A percentile compares a stretch with the other conserved stretches of the same genome.
Conservation (phyloP, 2,888 invertebrate genomes). For the Eucriotettix oculatus region DNA sequence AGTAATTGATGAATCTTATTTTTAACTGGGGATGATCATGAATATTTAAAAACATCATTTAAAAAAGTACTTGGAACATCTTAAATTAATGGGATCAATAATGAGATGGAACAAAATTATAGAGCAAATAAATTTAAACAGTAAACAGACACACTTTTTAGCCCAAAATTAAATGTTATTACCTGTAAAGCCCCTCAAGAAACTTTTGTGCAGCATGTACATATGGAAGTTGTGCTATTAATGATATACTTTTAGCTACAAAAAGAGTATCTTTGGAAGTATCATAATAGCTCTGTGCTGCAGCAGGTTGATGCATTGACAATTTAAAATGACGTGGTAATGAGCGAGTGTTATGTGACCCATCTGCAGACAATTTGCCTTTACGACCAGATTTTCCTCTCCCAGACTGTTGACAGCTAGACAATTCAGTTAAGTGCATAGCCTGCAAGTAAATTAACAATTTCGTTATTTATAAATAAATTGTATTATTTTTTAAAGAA, state of each 20-base stretch:
- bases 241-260: slow-evolving; percentile 88
- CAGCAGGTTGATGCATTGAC: slow-evolving; percentile 53
- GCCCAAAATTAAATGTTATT: slow-evolving; percentile 19
- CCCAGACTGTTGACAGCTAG: slow-evolving; percentile 47
- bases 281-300: slow-evolving; percentile 79
- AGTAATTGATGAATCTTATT: too few species aligned
- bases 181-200: slow-evolving; percentile 75
- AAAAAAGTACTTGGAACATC: too few species aligned
- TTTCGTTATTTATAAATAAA: not conserved
- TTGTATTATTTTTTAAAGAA: not conserved
- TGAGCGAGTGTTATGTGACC: slow-evolving; percentile 55
- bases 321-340: slow-evolving; percentile 81
- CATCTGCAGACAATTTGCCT: slow-evolving; percentile 26
- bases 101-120: too few species aligned
- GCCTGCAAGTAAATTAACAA: slow-evolving; percentile 34
- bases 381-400: slow-evolving; percentile 3
- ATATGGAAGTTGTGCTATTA: slow-evolving; percentile 83
- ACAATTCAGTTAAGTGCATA: slow-evolving; percentile 79
- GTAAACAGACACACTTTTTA: not conserved
- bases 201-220: slow-evolving; percentile 73
- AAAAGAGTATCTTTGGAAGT: slow-evolving; percentile 84
- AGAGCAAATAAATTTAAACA: not conserved
- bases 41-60: too few species aligned
- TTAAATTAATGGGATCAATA: too few species aligned
- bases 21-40: too few species aligned